Conservation (phyloP, 2,797 vertebrate genomes). For the Aselliscus stoliczkanus region DNA sequence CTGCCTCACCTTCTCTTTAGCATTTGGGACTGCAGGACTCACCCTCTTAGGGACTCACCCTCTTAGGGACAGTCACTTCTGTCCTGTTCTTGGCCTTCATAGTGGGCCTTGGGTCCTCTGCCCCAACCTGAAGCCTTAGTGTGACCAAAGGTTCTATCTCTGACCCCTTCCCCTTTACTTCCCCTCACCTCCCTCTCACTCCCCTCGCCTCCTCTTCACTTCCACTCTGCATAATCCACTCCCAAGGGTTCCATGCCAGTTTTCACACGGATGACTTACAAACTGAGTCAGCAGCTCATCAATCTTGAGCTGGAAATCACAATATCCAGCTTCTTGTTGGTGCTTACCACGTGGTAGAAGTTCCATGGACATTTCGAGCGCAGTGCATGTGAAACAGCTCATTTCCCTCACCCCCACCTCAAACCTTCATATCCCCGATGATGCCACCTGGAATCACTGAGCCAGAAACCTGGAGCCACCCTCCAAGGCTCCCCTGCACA, state of each 20-base stretch:
- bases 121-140: neutral
- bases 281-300: neutral
- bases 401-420: neutral
- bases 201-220: neutral
- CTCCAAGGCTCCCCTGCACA: neutral
- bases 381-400: neutral
- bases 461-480: neutral
- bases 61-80: neutral
- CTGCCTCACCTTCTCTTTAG: neutral
- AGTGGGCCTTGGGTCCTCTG: neutral
- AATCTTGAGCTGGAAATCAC: neutral
- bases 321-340: neutral
- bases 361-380: neutral
- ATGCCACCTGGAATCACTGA: neutral
- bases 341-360: neutral
- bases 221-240: neutral
- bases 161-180: neutral
- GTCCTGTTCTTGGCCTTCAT: neutral
- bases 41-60: neutral
- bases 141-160: neutral
- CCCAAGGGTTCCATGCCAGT: too few relatives aligned
- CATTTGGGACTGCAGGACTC: neutral
- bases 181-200: accelerated
- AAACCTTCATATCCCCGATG: neutral
- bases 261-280: neutral